These are phyloP conservation scores for Argynnis bischoffii DNA, from an alignment of 2,888 invertebrate genomes.

Conservation along the genomic window DNA sequence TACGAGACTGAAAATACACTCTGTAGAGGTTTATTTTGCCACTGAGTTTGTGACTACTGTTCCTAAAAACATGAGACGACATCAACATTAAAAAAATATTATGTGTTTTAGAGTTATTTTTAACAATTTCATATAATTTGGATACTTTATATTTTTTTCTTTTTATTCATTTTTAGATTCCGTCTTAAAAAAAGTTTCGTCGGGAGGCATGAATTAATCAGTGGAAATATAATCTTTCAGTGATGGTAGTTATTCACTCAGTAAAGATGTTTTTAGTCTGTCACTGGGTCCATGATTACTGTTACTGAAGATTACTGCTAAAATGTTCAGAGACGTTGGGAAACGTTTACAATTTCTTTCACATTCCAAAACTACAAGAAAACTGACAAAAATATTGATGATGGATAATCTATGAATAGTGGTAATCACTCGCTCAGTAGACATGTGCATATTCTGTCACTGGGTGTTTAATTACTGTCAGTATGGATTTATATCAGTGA, in stretches of 20 bases:
- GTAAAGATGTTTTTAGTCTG: constrained; percentile 34
- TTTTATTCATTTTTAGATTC: too few relatives aligned
- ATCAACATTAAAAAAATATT: too few relatives aligned
- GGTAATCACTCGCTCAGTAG: constrained; percentile 39
- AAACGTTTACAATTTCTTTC: too few relatives aligned
- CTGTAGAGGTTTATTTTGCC: constrained; percentile 17
- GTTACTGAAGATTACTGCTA: neutral
- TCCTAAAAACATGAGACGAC: neutral
- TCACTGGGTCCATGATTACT: constrained; percentile 42
- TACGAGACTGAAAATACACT: neutral
- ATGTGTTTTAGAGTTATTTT: too few relatives aligned
- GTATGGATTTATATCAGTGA: too few relatives aligned
- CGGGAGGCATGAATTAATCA: neutral
- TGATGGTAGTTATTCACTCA: constrained; percentile 35
- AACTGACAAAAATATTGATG: too few relatives aligned
- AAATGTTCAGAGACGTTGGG: too few relatives aligned
- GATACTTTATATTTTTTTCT: too few relatives aligned
- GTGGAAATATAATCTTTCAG: neutral
- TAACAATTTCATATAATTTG: neutral
- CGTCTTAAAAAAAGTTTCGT: constrained; percentile 1
- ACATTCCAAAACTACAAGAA: too few relatives aligned
- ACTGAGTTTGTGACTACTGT: constrained; percentile 17
- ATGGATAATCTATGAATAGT: neutral
- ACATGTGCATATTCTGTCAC: constrained; percentile 34
- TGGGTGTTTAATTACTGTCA: constrained; percentile 41